Evolutionary conservation across 2,113 vertebrate species (phyloP), one percentile per base, ranked within the genome.

Genomic region (Andinoacara biseriatus): DNA sequence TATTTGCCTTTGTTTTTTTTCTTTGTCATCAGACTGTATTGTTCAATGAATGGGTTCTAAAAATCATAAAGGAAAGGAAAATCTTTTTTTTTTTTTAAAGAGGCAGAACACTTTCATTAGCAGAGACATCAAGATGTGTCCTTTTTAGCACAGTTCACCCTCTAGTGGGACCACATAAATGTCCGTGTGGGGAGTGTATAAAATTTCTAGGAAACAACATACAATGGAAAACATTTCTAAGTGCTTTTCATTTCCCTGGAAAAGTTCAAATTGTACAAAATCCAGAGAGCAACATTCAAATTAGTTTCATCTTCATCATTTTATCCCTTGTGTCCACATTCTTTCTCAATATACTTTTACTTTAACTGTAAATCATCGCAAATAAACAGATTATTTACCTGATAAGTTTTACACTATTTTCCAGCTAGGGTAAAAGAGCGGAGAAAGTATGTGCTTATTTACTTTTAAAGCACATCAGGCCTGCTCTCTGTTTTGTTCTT

Each of bases 361-460:
- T 67, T 84, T n/a, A 33, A 43, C 18, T 29, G 74, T 49, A 56
- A 22, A 76, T 72, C 10, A 13, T 46, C 20, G 10, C 10, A 78
- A 62, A 49, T 81, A n/a, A 46, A 78, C 31, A 63, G 57, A 86
- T 87, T 77, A 74, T 76, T 83, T 60, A 79, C 20, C 74, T n/a
- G 22, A 67, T 78, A 63, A 58, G 22, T 59, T 52, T 14, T 58
- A 80, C 80, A 56, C 63, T 14, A 61, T 85, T 77, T 83, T 87
- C 65, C 2, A 20, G 15, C 56, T 72, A 40, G 31, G 69, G 82
- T 38, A 58, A 62, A 65, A 85, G 76, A 69, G 43, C 26, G 56
- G n/a, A 40, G 80, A 59, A 60, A 85, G 80, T 89, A 76, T 85
- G 65, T 83, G 59, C 31, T 85, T 86, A 76, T 84, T 88, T 88